phyloP scores from a whole-genome alignment of 2,113 vertebrate species.

The Rhabdornis inornatus region DNA sequence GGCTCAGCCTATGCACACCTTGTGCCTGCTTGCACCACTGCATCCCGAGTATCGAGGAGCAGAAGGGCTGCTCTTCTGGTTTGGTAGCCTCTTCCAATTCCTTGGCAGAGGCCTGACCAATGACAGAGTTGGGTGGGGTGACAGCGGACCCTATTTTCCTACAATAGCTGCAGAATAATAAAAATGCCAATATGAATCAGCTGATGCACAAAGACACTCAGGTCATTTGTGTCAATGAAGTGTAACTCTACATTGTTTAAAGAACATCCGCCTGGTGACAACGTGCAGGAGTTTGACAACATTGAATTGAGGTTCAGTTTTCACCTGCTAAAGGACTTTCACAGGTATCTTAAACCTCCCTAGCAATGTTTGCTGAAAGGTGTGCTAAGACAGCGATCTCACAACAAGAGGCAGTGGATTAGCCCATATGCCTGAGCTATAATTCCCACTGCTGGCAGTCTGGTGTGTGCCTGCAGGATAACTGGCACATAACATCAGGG shows the following conservation, averaged over 20 bases:
- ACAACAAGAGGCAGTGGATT: neutral
- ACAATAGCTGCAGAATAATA: neutral
- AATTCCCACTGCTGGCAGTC: neutral
- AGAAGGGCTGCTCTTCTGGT: neutral
- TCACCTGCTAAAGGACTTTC: neutral
- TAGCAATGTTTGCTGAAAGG: neutral
- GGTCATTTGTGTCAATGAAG: neutral
- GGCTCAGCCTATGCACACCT: neutral
- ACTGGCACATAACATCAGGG: accelerated
- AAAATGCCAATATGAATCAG: neutral
- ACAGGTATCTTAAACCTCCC: neutral
- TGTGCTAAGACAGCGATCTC: neutral
- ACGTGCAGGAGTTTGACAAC: neutral
- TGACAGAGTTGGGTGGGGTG: neutral
- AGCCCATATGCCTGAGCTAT: neutral
- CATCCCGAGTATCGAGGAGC: accelerated
- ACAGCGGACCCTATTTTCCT: neutral
- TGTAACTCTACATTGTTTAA: neutral
- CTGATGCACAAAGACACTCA: neutral
- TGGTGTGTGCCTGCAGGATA: neutral
- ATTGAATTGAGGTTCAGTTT: neutral
- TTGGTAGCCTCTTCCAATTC: neutral
- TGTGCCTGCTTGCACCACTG: neutral
- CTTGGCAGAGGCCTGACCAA: neutral
- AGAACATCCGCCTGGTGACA: neutral